Conservation (phyloP, 1,140 invertebrate species). For the Drosophila nigromelanica region DNA sequence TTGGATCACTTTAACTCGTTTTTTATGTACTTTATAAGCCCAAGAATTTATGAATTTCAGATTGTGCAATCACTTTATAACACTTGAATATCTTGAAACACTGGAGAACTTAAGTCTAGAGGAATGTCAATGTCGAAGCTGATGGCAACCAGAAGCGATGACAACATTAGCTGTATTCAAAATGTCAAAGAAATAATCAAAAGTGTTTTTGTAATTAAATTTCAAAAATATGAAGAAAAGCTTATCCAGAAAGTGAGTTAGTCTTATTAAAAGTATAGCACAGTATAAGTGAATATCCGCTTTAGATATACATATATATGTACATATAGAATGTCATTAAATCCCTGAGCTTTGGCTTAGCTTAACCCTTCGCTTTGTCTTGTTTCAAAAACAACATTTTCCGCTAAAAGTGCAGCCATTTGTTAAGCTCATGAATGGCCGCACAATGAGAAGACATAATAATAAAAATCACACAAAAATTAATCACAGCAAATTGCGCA, state of each 20-base stretch:
- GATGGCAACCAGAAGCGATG: slow-evolving; percentile 27
- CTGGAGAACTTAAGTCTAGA: neutral
- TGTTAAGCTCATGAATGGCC: slow-evolving; percentile 60
- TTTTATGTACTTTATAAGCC: slow-evolving; percentile 61
- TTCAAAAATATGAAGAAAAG: no score
- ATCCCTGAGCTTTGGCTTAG: slow-evolving; percentile 9
- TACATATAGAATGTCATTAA: no score
- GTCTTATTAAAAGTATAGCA: no score
- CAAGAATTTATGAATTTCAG: slow-evolving; percentile 36
- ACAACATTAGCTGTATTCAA: neutral
- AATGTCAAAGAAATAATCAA: no score
- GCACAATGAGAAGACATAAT: slow-evolving; percentile 40
- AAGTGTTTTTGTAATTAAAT: no score
- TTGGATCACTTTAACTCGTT: slow-evolving; percentile 56
- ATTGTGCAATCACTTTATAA: slow-evolving; percentile 23
- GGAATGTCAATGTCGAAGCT: slow-evolving; percentile 64
- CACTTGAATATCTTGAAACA: slow-evolving; percentile 30
- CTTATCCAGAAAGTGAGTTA: no score
- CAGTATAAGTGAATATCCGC: no score
- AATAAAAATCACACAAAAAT: slow-evolving; percentile 65
- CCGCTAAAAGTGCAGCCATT: slow-evolving; percentile 45
- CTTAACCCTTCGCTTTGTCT: slow-evolving; percentile 1
- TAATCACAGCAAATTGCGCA: slow-evolving; percentile 80
- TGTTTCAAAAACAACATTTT: neutral
- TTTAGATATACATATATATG: no score